phyloP scores from a whole-genome alignment of 2,113 vertebrate species.

The Lophura nycthemera region DNA sequence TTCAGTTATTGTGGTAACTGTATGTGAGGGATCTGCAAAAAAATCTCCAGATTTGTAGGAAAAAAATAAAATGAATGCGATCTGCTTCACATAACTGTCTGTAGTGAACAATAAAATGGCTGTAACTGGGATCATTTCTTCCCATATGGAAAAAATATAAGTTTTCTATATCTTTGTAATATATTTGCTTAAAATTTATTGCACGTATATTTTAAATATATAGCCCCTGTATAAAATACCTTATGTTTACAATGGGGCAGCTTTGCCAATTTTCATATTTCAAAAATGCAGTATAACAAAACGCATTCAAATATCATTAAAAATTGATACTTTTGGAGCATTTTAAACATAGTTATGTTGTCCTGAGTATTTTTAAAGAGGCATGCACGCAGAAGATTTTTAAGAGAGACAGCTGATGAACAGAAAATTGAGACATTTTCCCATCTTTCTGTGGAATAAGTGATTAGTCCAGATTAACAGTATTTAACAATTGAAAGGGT shows the following conservation, averaged over 20 bases:
- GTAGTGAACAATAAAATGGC: slow-evolving; percentile 70
- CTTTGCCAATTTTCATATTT: slow-evolving; percentile 46
- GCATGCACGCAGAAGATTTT: neutral
- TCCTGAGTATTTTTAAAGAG: neutral
- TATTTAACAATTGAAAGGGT: neutral
- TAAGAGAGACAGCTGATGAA: neutral
- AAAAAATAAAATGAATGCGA: slow-evolving; percentile 53
- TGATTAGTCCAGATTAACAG: neutral
- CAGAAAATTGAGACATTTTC: neutral
- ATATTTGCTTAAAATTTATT: slow-evolving; percentile 59
- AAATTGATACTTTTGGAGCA: neutral
- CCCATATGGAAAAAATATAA: slow-evolving; percentile 63
- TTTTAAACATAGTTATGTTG: neutral
- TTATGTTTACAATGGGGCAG: neutral
- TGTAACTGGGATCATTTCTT: slow-evolving; percentile 61
- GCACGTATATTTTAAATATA: slow-evolving; percentile 45
- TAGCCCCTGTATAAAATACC: slow-evolving; percentile 26
- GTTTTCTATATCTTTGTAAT: slow-evolving; percentile 56
- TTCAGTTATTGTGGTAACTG: slow-evolving; percentile 55
- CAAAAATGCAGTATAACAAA: slow-evolving; percentile 22
- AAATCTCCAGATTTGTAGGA: slow-evolving; percentile 51
- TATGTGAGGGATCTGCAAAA: slow-evolving; percentile 51
- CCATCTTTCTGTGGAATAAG: neutral
- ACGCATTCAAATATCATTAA: slow-evolving; percentile 16
- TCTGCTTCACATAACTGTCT: slow-evolving; percentile 65